Conservation (phyloP, 2,797 vertebrate species). For the Microchirus variegatus region DNA sequence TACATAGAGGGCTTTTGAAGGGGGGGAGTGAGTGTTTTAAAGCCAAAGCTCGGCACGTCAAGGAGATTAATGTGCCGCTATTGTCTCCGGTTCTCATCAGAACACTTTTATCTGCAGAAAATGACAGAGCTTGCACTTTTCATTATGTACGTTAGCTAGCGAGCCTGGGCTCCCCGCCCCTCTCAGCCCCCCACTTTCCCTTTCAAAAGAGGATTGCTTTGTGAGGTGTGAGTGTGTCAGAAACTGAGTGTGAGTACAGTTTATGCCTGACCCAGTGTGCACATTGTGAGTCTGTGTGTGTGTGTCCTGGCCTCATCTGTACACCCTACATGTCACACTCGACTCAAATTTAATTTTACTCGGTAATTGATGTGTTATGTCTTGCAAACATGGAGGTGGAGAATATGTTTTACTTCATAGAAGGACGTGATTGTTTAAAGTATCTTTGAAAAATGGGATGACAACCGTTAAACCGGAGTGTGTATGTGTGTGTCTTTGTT, state of each 20-base stretch:
- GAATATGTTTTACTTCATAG: conserved; percentile 61
- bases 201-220: conserved; percentile 53
- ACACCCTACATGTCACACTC: conserved; percentile 41
- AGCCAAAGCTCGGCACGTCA: conserved; percentile 70
- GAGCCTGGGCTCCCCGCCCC: conserved; percentile 38
- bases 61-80: conserved; percentile 82
- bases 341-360: conserved; percentile 62
- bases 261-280: too few species aligned
- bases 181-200: conserved; percentile 22
- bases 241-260: conserved; percentile 1
- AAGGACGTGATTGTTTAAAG: conserved; percentile 59
- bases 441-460: conserved; percentile 62
- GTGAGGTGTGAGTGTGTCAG: conserved; percentile 11
- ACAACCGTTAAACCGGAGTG: conserved; percentile 36
- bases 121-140: conserved; percentile 84
- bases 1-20: conserved; percentile 52
- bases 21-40: conserved; percentile 63
- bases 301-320: conserved; percentile 44
- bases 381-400: conserved; percentile 53
- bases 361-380: conserved; percentile 67
- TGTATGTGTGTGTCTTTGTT: conserved; percentile 34
- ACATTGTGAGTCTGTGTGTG: not conserved
- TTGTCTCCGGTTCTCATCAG: conserved; percentile 83
- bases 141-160: conserved; percentile 76
- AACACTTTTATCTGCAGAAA: conserved; percentile 83